Conservation (phyloP, 2,113 vertebrate species). For the Desmodus rotundus region DNA sequence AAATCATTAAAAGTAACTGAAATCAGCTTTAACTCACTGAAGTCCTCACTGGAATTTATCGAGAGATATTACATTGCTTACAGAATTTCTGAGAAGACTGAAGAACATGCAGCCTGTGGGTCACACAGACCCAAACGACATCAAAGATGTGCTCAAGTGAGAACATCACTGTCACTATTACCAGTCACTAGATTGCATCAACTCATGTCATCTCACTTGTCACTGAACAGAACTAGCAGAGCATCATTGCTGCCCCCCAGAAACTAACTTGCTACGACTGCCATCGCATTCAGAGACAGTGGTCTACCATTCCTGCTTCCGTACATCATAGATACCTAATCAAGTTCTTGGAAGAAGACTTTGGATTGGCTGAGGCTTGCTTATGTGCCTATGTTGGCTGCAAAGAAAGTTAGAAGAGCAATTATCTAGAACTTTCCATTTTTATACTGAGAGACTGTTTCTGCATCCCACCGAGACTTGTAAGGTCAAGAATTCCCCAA, state of each 20-base stretch:
- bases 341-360: not conserved
- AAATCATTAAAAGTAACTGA: not conserved
- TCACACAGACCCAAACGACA: not conserved
- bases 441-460: conserved; percentile 2
- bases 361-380: not conserved
- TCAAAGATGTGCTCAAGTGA: not conserved
- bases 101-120: not conserved
- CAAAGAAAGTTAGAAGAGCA: conserved; percentile 11
- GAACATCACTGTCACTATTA: not conserved
- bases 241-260: not conserved
- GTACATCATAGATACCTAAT: not conserved
- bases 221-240: not conserved
- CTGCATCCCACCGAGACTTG: not conserved
- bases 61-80: not conserved
- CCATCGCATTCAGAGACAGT: not conserved
- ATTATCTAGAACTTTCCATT: not conserved
- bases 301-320: not conserved
- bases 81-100: not conserved
- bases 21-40: not conserved
- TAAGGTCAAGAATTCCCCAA: conserved; percentile 45
- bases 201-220: not conserved
- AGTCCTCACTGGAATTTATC: not conserved
- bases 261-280: not conserved
- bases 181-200: not conserved
- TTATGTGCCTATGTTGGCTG: not conserved